phyloP scores from a whole-genome alignment of 2,888 invertebrate genomes.

The Synanthedon andrenaeformis region DNA sequence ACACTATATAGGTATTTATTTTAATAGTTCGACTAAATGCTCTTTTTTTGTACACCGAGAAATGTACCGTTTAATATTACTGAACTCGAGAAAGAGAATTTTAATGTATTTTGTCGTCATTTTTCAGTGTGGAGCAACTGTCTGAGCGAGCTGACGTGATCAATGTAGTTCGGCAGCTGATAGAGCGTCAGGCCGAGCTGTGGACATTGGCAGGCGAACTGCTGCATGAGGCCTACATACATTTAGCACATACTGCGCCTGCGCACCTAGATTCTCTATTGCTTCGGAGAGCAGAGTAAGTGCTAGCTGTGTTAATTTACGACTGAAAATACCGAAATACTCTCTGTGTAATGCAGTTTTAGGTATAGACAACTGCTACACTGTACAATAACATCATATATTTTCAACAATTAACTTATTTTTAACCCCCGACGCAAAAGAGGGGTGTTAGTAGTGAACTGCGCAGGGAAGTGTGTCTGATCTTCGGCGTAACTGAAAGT shows the following conservation, averaged over 20 bases:
- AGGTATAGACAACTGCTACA: no score
- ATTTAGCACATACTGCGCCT: constrained; percentile 87
- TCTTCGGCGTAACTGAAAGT: no score
- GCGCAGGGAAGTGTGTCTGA: no score
- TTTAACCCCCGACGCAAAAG: no score
- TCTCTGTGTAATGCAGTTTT: background rate
- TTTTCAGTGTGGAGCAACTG: constrained; percentile 73
- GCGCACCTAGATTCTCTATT: constrained; percentile 80
- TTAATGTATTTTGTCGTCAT: no score
- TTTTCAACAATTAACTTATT: no score
- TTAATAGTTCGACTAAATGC: no score
- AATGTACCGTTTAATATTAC: background rate
- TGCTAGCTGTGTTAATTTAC: constrained; percentile 9
- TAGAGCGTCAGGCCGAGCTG: constrained; percentile 76
- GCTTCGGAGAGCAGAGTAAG: constrained; percentile 61
- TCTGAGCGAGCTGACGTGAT: constrained; percentile 90
- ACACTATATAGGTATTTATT: no score
- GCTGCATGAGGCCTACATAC: constrained; percentile 87
- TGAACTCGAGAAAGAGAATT: no score
- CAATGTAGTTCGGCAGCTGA: constrained; percentile 80
- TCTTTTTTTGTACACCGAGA: no score
- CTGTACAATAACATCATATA: no score
- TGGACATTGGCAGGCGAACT: constrained; percentile 80
- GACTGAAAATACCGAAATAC: background rate
- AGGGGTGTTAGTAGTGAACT: no score